Base-by-base conservation (phyloP, 2,888 invertebrate species). In the Camptogramma bilineatum region DNA sequence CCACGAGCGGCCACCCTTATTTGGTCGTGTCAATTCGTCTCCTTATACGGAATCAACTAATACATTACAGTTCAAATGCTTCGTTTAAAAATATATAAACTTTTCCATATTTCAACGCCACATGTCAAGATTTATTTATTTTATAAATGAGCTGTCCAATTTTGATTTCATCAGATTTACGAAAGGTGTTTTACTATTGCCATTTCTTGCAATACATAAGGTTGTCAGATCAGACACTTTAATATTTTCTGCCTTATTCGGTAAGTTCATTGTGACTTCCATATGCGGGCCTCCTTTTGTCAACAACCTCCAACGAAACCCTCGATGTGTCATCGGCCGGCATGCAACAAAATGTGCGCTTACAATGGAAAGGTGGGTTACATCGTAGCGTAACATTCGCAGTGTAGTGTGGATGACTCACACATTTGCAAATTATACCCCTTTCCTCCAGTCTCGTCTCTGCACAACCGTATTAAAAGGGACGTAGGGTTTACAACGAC, bases 1-100 rank as follows among this genome's bases (percentile, higher is more conserved):
- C 86, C 88, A 86, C 86, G 84, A 76, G 76, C 70, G 74, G 68
- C 70, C 73, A 71, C 67, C 90, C 87, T 71, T 87, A 86, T 86
- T 85, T 82, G 85, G 88, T 69, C 71, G 73, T 70, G 73, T 79
- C 78, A 76, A 79, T 79, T 77, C 75, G 66, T 62, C 64, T 66
- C 85, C 84, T 72, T 85, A 79, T 69, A 64, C 78, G 83, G 68
- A 68, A 58, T 64, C 64, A 66, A 56, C 75, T 79, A 79, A 80
- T 81, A 76, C 76, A 78, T 76, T 76, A 71, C 71, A 63, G 71
- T 76, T 73, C 68, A 76, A 76, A 74, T 69, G 73, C 34, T 66
- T 63, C 59, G 21, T 68, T 60, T 55, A 59, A 51, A 58, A 58
- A 64, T 60, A 62, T 47, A 59, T 62, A 62, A 68, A 69, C 58